Conservation (phyloP, 1,140 invertebrate genomes). For the Caenorhabditis briggsae region DNA sequence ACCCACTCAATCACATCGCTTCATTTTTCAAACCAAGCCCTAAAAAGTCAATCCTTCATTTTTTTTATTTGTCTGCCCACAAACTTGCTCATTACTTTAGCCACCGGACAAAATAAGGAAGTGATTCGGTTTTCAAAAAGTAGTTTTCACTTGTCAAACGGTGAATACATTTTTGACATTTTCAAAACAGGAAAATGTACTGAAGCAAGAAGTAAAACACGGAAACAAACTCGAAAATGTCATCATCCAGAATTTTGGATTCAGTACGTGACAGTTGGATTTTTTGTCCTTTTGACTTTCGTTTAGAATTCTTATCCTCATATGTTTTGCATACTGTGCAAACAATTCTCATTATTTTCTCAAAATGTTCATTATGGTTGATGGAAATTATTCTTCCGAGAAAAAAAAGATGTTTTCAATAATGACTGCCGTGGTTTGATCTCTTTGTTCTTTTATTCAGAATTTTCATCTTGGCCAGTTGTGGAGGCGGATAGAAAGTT, state of each 20-base stretch:
- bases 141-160: constrained; percentile 12
- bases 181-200: neutral
- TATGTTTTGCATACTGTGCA: neutral
- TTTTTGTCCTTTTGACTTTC: too few species aligned
- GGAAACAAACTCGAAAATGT: neutral
- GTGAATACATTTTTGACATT: constrained; percentile 39
- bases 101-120: neutral
- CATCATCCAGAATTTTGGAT: constrained; percentile 3
- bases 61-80: neutral
- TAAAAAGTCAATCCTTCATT: too few species aligned
- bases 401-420: too few species aligned
- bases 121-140: neutral
- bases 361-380: neutral
- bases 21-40: neutral
- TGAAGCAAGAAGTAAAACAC: neutral
- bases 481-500: too few species aligned
- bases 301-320: neutral
- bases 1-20: neutral
- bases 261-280: constrained; percentile 37
- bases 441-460: too few species aligned
- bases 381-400: too few species aligned
- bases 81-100: neutral
- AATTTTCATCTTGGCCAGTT: too few species aligned
- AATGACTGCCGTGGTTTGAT: too few species aligned
- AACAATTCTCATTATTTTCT: constrained; percentile 3